phyloP scores from a whole-genome alignment of 2,113 vertebrate genomes.

The Perognathus longimembris region DNA sequence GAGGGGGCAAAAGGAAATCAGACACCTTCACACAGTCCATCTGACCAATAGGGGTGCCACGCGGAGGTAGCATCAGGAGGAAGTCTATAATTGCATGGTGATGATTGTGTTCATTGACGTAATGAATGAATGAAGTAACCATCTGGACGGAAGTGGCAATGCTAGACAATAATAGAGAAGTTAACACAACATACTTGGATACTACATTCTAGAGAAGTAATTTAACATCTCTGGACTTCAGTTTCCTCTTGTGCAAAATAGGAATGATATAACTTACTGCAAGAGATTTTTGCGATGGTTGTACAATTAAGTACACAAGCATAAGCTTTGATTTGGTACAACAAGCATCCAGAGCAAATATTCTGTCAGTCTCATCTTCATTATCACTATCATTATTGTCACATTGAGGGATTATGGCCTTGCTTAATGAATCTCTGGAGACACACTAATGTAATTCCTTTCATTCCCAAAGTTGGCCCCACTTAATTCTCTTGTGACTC shows the following conservation, averaged over 20 bases:
- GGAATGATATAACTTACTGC: neutral
- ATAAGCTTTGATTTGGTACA: too few relatives aligned
- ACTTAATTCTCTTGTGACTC: neutral
- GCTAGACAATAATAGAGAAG: too few relatives aligned
- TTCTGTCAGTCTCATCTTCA: neutral
- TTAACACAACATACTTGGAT: neutral
- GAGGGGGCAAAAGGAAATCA: neutral
- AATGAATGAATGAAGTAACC: neutral
- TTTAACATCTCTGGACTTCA: neutral
- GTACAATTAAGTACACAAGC: neutral
- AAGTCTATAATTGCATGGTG: neutral
- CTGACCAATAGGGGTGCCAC: accelerated
- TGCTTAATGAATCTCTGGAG: neutral
- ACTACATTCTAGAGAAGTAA: neutral
- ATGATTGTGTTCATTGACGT: neutral
- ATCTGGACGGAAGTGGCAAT: neutral
- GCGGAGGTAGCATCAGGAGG: neutral
- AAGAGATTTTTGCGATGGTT: neutral
- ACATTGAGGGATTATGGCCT: neutral
- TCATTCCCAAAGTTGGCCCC: neutral
- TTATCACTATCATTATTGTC: too few relatives aligned
- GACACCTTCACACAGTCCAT: neutral
- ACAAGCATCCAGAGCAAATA: neutral
- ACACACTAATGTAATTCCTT: neutral
- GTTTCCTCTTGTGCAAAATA: neutral